phyloP scores from a whole-genome alignment of 2,113 vertebrate species.

The Pagrus major region DNA sequence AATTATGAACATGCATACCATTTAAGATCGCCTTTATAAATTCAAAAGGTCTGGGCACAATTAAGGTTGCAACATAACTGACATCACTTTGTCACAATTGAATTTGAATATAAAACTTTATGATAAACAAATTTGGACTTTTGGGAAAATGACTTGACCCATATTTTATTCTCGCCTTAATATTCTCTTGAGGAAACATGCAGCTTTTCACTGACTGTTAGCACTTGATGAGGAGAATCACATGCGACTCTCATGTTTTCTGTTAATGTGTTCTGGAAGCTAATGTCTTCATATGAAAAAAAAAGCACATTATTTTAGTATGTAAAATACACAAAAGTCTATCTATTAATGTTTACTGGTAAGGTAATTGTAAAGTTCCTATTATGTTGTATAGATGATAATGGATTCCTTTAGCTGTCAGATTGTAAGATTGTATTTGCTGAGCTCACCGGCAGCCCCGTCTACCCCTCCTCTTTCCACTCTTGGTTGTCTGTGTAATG shows the following conservation, averaged over 20 bases:
- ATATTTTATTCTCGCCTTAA: conserved; percentile 45
- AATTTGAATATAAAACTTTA: not conserved
- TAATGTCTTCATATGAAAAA: conserved; percentile 61
- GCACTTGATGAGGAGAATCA: conserved; percentile 71
- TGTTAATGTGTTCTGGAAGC: conserved; percentile 54
- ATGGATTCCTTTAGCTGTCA: conserved; percentile 74
- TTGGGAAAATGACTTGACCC: conserved; percentile 8
- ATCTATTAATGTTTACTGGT: conserved; percentile 87
- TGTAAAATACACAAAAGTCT: conserved; percentile 84
- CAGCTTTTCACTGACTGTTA: conserved; percentile 51
- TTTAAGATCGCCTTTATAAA: conserved; percentile 64
- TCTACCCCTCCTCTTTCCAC: conserved; percentile 42
- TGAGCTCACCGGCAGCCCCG: conserved; percentile 64
- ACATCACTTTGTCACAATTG: conserved; percentile 14
- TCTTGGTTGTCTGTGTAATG: conserved; percentile 60
- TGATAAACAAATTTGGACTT: conserved; percentile 23
- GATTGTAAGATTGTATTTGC: conserved; percentile 80
- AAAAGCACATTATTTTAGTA: conserved; percentile 85
- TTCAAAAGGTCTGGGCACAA: conserved; percentile 46
- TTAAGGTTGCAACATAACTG: conserved; percentile 17
- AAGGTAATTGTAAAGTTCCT: conserved; percentile 81
- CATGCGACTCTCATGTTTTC: conserved; percentile 54
- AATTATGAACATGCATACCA: conserved; percentile 79
- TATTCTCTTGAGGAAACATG: conserved; percentile 65
- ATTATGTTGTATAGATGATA: conserved; percentile 81